phyloP scores from a whole-genome alignment of 2,888 invertebrate genomes.

The Sialis fuliginosa region DNA sequence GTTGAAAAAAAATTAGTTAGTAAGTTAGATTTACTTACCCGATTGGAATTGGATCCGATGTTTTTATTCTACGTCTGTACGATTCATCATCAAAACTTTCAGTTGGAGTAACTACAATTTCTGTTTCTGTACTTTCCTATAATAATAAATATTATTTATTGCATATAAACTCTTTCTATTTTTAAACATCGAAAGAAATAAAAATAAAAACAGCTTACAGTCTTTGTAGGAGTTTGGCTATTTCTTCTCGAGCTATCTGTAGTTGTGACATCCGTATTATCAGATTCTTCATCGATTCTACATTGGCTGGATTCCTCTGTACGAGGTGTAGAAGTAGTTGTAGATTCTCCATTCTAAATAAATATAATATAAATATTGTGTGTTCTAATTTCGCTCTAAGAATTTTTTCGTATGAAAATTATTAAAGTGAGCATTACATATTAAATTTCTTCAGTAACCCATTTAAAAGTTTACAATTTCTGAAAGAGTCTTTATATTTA shows the following conservation, averaged over 20 bases:
- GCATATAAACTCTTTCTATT: not conserved
- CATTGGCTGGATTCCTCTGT: constrained; percentile 20
- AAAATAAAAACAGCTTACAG: not conserved
- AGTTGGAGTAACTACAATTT: not conserved
- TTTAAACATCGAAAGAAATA: not conserved
- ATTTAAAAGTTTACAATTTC: too few species aligned
- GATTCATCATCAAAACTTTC: constrained; percentile 7
- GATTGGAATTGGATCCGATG: constrained; percentile 62
- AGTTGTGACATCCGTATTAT: constrained; percentile 19
- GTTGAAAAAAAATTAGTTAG: too few species aligned
- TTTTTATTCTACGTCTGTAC: constrained; percentile 29
- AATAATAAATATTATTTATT: not conserved
- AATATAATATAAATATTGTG: constrained; percentile 2
- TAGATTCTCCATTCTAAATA: constrained; percentile 42
- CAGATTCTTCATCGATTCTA: constrained; percentile 59
- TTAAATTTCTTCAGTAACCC: too few species aligned
- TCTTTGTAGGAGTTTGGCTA: constrained; percentile 2
- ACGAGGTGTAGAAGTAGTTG: constrained; percentile 33
- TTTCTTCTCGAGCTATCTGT: constrained; percentile 1
- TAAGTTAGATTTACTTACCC: constrained; percentile 30
- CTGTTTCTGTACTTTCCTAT: not conserved
- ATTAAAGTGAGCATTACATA: too few species aligned
- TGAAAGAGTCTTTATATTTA: too few species aligned
- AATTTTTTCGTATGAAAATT: too few species aligned
- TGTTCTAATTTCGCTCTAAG: not conserved